These are phyloP conservation scores for Protonemura montana DNA, from an alignment of 2,888 invertebrate species.

Conservation along the genomic window DNA sequence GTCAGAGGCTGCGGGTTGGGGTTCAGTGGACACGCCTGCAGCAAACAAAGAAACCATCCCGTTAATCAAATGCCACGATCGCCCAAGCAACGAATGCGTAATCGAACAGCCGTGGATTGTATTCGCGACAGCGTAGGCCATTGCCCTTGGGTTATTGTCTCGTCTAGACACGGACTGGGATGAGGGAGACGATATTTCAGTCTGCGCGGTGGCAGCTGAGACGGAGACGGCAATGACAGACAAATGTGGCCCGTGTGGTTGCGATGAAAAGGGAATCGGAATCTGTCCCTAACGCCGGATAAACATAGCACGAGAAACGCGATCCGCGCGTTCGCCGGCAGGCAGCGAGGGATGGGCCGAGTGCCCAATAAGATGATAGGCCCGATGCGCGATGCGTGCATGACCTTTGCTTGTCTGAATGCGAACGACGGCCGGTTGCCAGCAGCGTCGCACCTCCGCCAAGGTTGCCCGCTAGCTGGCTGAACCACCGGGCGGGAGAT, in stretches of 20 bases:
- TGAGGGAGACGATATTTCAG: conserved; percentile 17
- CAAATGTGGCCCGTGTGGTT: neutral
- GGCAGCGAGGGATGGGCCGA: neutral
- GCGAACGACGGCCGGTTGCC: neutral
- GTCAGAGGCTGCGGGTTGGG: conserved; percentile 85
- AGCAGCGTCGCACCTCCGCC: conserved; percentile 23
- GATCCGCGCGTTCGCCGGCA: neutral
- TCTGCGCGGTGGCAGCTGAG: conserved; percentile 19
- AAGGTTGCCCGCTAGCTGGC: conserved; percentile 7
- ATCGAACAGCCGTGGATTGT: neutral
- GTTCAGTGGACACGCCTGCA: conserved; percentile 95
- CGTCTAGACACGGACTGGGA: conserved; percentile 2
- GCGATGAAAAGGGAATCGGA: conserved; percentile 12
- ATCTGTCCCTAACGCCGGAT: conserved; percentile 14
- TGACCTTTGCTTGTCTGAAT: conserved; percentile 39
- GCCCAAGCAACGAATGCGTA: neutral
- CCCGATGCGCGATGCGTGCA: neutral
- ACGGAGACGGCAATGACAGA: neutral
- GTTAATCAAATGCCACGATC: neutral
- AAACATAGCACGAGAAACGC: conserved; percentile 18
- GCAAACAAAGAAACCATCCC: conserved; percentile 45
- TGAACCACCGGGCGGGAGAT: conserved; percentile 15
- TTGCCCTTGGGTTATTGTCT: conserved; percentile 1
- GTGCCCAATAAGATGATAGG: conserved; percentile 20
- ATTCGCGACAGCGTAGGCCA: neutral